These are phyloP conservation scores for Hylaeus anthracinus DNA, from an alignment of 1,140 invertebrate genomes.

Conservation along the genomic window DNA sequence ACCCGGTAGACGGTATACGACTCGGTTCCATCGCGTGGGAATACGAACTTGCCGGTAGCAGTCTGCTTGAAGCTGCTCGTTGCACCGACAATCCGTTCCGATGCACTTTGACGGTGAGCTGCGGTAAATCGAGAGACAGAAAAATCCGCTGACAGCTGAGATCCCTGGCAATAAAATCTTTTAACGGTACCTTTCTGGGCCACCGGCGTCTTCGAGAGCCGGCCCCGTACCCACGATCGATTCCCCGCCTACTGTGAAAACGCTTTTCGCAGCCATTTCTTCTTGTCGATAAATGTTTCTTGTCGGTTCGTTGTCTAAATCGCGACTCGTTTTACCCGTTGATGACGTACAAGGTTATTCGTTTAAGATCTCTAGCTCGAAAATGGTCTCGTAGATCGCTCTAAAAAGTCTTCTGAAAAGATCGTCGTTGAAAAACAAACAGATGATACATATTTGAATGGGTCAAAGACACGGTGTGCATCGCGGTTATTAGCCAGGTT, in stretches of 20 bases:
- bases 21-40: slow-evolving; percentile 65
- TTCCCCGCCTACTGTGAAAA: slow-evolving; percentile 1
- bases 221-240: slow-evolving; percentile 8
- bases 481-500: background rate
- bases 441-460: background rate
- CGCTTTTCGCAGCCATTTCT: slow-evolving; percentile 17
- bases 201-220: slow-evolving; percentile 5
- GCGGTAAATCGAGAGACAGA: slow-evolving; percentile 13
- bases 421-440: background rate
- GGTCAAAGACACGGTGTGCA: background rate
- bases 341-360: too few relatives aligned
- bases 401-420: background rate
- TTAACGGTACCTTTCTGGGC: slow-evolving; percentile 34
- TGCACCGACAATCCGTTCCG: slow-evolving; percentile 25
- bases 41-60: slow-evolving; percentile 58
- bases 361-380: too few relatives aligned
- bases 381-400: too few relatives aligned
- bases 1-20: slow-evolving; percentile 22
- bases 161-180: slow-evolving; percentile 33
- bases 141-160: slow-evolving; percentile 36
- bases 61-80: background rate
- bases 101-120: slow-evolving; percentile 48
- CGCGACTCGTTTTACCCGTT: background rate
- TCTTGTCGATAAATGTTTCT: slow-evolving; percentile 13
- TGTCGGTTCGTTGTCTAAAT: background rate